These are phyloP conservation scores for Syngnathoides biaculeatus DNA, from an alignment of 2,113 vertebrate species.

Conservation along the genomic window DNA sequence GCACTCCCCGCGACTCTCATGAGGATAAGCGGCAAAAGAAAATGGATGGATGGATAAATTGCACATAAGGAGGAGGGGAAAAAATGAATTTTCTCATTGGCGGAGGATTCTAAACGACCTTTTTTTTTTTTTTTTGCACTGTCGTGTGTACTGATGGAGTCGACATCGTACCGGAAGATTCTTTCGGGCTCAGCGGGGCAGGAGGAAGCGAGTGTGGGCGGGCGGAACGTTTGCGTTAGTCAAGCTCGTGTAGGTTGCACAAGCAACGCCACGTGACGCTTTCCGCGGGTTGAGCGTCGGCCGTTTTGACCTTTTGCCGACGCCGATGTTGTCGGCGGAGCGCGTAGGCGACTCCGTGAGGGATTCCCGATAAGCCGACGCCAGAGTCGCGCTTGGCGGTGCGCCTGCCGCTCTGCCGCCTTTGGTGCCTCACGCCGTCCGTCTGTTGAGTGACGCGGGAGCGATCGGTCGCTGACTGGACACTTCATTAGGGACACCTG, in stretches of 20 bases:
- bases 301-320: neutral
- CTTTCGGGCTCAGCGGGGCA: conserved; percentile 40
- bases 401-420: conserved; percentile 21
- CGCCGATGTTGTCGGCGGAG: conserved; percentile 22
- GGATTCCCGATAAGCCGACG: conserved; percentile 44
- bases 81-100: conserved; percentile 41
- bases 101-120: conserved; percentile 29
- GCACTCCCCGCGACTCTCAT: too few relatives aligned
- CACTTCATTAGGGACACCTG: neutral
- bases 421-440: conserved; percentile 29
- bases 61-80: conserved; percentile 26
- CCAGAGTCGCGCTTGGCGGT: conserved; percentile 47
- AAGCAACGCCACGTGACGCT: neutral
- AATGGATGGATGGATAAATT: too few relatives aligned
- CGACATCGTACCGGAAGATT: conserved; percentile 29
- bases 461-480: neutral
- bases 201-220: conserved; percentile 10
- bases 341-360: conserved; percentile 10
- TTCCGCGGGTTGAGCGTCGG: neutral
- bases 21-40: too few relatives aligned
- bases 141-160: conserved; percentile 33
- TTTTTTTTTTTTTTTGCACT: too few relatives aligned
- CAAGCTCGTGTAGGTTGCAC: too few relatives aligned
- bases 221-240: conserved; percentile 3
- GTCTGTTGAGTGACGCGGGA: conserved; percentile 32